Evolutionary conservation across 2,113 vertebrate species (phyloP), one percentile per base, ranked within the genome.

Genomic region (Labrus mixtus): DNA sequence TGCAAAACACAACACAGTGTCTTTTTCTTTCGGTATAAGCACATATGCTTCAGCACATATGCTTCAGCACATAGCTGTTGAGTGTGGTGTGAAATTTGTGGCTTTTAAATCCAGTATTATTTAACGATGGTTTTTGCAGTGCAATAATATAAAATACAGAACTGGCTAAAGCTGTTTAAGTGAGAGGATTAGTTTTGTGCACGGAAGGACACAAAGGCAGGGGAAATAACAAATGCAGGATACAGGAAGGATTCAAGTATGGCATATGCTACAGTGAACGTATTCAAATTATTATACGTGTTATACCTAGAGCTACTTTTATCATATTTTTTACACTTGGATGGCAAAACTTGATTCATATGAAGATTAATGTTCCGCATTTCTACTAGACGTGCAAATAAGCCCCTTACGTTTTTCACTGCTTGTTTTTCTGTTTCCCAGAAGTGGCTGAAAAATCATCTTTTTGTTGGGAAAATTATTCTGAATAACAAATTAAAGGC

Each of bases 11-110:
- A 71, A 73, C 55, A 25, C 33, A 23, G 15, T 51, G 54, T 60
- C 48, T 57, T 37, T 74, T 72, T 66, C 41, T 48, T 64, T 63
- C 51, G 68, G 68, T 68, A 45, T 33, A 20, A 68, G 70, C 33
- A 8, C 70, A 64, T 59, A 67, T 74, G 75, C 68, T 73, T 76
- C 37, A 25, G 64, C 16, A 41, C 66, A 65, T 62, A 66, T 74
- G 75, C 68, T 73, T 76, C 37, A 25, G 64, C 16, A 41, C 66
- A 65, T 62, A 66, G 73, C 85, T 62, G 83, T 58, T 33, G 68
- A 78, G 33, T 17, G 0, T 58, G 70, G 81, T 88, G 88, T 85
- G 77, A 88, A 89, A 88, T 85, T 85, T 72, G 68, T 61, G 59
- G 66, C 79, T 80, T 64, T 73, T 68, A 58, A 68, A 79, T 20